Evolutionary conservation across 2,113 vertebrate species (phyloP), one percentile per base, ranked within the genome.

Genomic region (Verasper variegatus): DNA sequence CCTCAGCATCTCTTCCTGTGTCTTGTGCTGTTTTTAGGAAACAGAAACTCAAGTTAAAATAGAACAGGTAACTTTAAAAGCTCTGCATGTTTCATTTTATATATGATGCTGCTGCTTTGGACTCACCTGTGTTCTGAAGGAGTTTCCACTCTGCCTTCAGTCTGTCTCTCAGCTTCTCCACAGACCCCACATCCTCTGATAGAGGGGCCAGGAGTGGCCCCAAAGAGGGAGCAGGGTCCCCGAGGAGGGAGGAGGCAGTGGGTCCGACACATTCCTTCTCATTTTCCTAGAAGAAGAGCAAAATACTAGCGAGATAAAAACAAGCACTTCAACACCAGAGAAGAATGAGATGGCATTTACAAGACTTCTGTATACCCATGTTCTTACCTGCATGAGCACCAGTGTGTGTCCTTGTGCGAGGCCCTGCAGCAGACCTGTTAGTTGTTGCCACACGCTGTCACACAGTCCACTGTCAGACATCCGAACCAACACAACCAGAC

Each of bases 341-440:
- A 45, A n/a, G 8, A 67, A 13, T 12, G 1, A 57, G 18, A 24
- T 17, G 1, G 17, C 2, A 26, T 37, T 58, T 15, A 27, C 14
- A 35, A 7, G 15, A 3, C 21, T 47, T 40, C 42, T 1, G 51
- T 61, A 10, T 14, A 61, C 24, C 42, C 42, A 13, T 24, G 0
- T 47, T 64, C 94, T 94, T 92, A 97, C 96, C 94, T 96, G 93
- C 1, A 97, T 58, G 18, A 98, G 88, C 0, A 89, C 92, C 52
- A 99, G 86, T 13, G 95, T 92, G 54, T 87, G 94, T 65, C 96
- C 96, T 23, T 94, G 90, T 0, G 95, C 95, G 6, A 97, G 89
- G 1, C 92, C 95, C 85, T 87, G 95, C 3, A 99, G 91, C 35
- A 97, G 79, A 17, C 94, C 82, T 20, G 89, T 90, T 47, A 99